A percentile compares a stretch with the other conserved stretches of the same genome.
phyloP scores from a whole-genome alignment of 2,797 vertebrate genomes.

The Telmatherina bonti region DNA sequence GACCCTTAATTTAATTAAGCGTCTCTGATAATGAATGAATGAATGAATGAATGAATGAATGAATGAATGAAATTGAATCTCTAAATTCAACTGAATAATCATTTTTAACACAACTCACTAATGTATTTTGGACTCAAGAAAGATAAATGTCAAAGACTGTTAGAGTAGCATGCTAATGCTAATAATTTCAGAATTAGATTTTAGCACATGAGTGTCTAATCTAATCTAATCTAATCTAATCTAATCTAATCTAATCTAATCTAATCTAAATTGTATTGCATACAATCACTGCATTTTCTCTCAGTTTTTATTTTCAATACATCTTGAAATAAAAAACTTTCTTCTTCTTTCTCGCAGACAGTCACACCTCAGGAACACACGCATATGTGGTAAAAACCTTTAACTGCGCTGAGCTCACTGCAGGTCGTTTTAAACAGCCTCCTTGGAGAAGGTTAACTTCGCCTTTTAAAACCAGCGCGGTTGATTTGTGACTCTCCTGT shows the following conservation, averaged over 20 bases:
- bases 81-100: no score
- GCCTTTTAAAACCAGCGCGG: constrained; percentile 60
- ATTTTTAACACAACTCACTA: no score
- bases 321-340: constrained; percentile 9
- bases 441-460: constrained; percentile 69
- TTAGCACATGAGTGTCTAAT: not conserved
- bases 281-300: no score
- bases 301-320: not conserved
- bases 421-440: constrained; percentile 65
- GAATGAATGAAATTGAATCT: no score
- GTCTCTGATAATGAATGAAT: no score
- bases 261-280: no score
- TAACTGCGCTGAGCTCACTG: constrained; percentile 69
- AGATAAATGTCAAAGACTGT: not conserved
- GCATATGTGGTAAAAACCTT: constrained; percentile 63
- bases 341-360: constrained; percentile 24
- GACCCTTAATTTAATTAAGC: no score
- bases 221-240: no score
- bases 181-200: not conserved
- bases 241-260: no score
- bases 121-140: not conserved
- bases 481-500: constrained; percentile 69
- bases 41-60: no score
- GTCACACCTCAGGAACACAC: constrained; percentile 52
- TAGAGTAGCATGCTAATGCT: constrained; percentile 1